A percentile compares a stretch with the other conserved stretches of the same genome.
Evolutionary conservation across 2,113 vertebrate species (phyloP).

Genomic region (Oreochromis spilurus): DNA sequence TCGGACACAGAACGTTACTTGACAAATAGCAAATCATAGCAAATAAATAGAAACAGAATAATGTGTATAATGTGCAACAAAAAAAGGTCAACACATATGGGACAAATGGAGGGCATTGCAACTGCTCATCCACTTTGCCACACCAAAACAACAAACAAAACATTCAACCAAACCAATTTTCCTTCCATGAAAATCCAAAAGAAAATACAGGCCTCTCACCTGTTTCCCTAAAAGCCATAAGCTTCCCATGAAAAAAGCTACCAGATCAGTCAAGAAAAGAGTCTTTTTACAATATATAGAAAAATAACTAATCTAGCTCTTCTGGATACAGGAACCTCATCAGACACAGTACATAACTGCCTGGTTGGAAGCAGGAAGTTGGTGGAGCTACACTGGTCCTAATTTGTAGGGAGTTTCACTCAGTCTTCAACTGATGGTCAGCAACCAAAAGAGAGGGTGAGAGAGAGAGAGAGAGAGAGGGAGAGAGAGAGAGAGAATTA

Average conservation of each 20-base stretch:
- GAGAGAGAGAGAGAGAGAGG: too few species aligned
- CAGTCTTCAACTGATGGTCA: neutral
- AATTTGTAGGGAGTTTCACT: neutral
- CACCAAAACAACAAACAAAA: neutral
- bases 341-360: neutral
- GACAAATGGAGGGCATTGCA: too few species aligned
- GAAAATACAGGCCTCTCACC: fast-evolving
- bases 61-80: too few species aligned
- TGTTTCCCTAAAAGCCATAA: fast-evolving
- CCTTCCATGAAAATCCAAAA: fast-evolving
- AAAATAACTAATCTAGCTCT: neutral
- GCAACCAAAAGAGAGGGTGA: too few species aligned
- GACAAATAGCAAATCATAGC: too few species aligned
- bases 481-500: neutral
- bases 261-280: neutral
- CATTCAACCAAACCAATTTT: neutral
- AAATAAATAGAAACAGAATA: too few species aligned
- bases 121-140: too few species aligned
- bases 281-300: fast-evolving
- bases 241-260: fast-evolving
- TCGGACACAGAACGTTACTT: too few species aligned
- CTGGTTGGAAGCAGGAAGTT: neutral
- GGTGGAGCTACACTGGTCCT: neutral
- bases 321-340: neutral
- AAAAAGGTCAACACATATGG: too few species aligned